These are phyloP conservation scores for Gonatopus flavifemur DNA, from an alignment of 1,140 invertebrate genomes.

Conservation along the genomic window DNA sequence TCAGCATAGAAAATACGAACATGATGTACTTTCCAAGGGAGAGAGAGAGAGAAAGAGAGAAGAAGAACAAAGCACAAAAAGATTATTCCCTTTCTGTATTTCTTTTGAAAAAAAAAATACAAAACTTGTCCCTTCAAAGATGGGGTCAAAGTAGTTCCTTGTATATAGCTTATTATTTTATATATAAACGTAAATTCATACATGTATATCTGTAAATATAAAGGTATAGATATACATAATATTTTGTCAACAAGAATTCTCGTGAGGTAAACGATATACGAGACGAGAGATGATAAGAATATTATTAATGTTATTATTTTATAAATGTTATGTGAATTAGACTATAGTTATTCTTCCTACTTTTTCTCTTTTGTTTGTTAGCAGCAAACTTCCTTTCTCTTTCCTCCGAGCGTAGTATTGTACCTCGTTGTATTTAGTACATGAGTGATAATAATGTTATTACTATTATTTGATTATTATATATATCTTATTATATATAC, in stretches of 20 bases:
- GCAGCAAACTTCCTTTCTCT: background rate
- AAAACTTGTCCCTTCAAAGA: slow-evolving; percentile 23
- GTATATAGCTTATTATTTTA: slow-evolving; percentile 52
- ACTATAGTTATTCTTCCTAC: slow-evolving; percentile 37
- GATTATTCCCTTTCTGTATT: slow-evolving; percentile 9
- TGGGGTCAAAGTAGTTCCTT: slow-evolving; percentile 52
- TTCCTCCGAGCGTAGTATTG: slow-evolving; percentile 23
- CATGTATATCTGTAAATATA: background rate
- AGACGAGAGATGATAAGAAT: no score
- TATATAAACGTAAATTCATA: slow-evolving; percentile 17
- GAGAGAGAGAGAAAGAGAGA: background rate
- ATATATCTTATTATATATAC: slow-evolving; percentile 31
- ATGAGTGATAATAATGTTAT: slow-evolving; percentile 50
- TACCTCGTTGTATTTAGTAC: slow-evolving; percentile 46
- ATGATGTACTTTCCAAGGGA: background rate
- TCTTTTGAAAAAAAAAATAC: no score
- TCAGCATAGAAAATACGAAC: no score
- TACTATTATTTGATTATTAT: slow-evolving; percentile 38
- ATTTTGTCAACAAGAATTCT: no score
- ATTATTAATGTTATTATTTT: slow-evolving; percentile 34
- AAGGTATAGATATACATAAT: no score
- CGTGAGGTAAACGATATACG: no score
- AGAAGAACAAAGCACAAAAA: no score
- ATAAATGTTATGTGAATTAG: slow-evolving; percentile 41
- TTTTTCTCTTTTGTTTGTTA: background rate